Base-by-base conservation (phyloP, 2,797 vertebrate species). In the Poecile montanus region DNA sequence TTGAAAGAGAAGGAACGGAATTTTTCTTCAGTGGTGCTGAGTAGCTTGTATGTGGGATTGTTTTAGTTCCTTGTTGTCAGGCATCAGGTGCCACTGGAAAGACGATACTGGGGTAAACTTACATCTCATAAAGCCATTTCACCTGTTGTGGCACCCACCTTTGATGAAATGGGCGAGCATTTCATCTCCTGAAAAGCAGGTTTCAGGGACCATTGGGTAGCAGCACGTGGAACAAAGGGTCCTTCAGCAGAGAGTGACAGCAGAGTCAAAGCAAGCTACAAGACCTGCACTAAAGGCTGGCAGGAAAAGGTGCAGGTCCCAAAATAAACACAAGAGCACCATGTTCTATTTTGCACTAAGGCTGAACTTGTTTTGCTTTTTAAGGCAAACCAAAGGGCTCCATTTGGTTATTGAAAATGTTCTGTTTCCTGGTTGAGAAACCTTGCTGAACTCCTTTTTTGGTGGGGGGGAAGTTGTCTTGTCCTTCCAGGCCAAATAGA, bases 391-490 rank as follows among this genome's bases (percentile, higher is more conserved):
- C 22, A 30, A 57, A 10, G 9, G 36, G 26, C 19, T 32, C 5
- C 36, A 16, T 11, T 6, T 83, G 40, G 17, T 70, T 29, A 73
- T 44, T 11, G 38, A 11, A 44, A 63, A 22, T n/a, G 12, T 65
- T 94, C 17, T 1, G 0, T 68, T 85, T 89, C 68, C 57, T 74
- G 48, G 10, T 25, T 77, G 60, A 68, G 36, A 75, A 73, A 67
- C 14, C 26, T 94, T 76, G n/a, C 51, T 89, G 45, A 91, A 44
- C 36, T 76, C 5, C 40, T 29, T 20, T 30, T 72, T 56, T 38
- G 30, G 26, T 25, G 7, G 3, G 76, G 16, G 84, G 76, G 56
- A 82, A 98, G 98, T 89, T 98, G 97, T 82, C 98, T 98, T 77
- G 94, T 94, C 61, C 91, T 98, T 85, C 96, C 96, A 32, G 96